Percentiles rank a stretch among this genome's conserved stretches.
phyloP scores from a whole-genome alignment of 2,113 vertebrate genomes.

The Misgurnus mizolepis region DNA sequence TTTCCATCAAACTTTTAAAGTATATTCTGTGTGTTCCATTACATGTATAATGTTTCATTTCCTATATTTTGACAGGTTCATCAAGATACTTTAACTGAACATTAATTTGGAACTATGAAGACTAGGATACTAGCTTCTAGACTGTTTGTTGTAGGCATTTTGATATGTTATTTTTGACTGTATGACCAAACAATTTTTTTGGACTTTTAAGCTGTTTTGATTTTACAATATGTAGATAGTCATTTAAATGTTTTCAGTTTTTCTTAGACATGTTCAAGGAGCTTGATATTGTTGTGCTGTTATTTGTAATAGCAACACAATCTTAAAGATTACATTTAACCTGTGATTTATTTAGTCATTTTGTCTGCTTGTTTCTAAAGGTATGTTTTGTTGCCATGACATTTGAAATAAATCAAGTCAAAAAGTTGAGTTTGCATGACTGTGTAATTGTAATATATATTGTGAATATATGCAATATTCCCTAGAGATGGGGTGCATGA shows the following conservation, averaged over 20 bases:
- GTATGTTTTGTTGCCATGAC: constrained; percentile 1
- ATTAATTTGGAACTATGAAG: background rate
- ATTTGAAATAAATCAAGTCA: constrained; percentile 4
- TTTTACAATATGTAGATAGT: constrained; percentile 10
- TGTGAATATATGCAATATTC: no score
- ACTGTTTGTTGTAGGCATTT: background rate
- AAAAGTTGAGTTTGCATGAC: background rate
- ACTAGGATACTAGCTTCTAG: background rate
- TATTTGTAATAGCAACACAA: background rate
- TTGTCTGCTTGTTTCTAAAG: background rate
- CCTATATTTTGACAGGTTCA: constrained; percentile 59
- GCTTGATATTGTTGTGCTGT: background rate
- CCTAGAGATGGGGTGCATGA: no score
- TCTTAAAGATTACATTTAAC: background rate
- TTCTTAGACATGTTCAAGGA: background rate
- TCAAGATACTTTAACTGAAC: constrained; percentile 70
- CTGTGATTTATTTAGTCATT: background rate
- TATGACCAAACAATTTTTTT: background rate
- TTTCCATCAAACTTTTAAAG: background rate
- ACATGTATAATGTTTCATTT: background rate
- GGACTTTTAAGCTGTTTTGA: constrained; percentile 7
- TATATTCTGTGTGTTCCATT: background rate
- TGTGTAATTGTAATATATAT: no score
- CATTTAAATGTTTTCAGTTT: background rate
- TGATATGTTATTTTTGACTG: background rate